These are phyloP conservation scores for Chymomyza costata DNA, from an alignment of 1,140 invertebrate genomes.

Conservation along the genomic window DNA sequence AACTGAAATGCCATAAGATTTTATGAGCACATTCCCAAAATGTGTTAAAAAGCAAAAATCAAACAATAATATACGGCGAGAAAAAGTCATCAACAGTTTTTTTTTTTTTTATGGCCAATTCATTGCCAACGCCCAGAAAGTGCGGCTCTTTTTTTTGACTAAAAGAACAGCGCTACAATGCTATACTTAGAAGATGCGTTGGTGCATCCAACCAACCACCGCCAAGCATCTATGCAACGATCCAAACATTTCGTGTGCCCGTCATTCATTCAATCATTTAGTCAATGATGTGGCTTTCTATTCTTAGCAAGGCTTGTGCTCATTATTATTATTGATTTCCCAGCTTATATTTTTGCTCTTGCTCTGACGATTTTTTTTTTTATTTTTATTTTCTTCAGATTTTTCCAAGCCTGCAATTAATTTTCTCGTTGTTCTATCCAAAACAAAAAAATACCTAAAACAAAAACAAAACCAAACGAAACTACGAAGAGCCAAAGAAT, in stretches of 20 bases:
- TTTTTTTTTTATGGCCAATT: slow-evolving; percentile 66
- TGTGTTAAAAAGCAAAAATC: slow-evolving; percentile 48
- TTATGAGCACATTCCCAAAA: slow-evolving; percentile 31
- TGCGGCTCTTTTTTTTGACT: slow-evolving; percentile 31
- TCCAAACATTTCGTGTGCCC: slow-evolving; percentile 9
- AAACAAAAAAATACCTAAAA: too few species aligned
- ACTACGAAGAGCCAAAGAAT: too few species aligned
- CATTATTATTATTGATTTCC: slow-evolving; percentile 73
- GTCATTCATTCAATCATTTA: slow-evolving; percentile 71
- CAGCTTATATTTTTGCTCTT: slow-evolving; percentile 59
- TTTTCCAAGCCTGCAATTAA: slow-evolving; percentile 57
- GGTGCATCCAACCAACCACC: not conserved
- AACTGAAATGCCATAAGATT: slow-evolving; percentile 23
- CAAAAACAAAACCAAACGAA: too few species aligned
- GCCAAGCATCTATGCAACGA: slow-evolving; percentile 5
- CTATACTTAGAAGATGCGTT: not conserved
- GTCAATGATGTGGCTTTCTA: slow-evolving; percentile 58
- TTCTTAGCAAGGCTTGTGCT: slow-evolving; percentile 45
- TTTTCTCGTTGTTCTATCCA: slow-evolving; percentile 54
- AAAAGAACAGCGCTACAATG: slow-evolving; percentile 1
- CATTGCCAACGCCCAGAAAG: slow-evolving; percentile 27
- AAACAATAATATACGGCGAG: slow-evolving; percentile 2
- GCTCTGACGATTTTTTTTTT: slow-evolving; percentile 19
- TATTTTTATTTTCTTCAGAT: slow-evolving; percentile 6
- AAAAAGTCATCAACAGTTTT: slow-evolving; percentile 60